Evolutionary conservation across 1,140 invertebrate genomes (phyloP).

Genomic region (Drosophila simulans): DNA sequence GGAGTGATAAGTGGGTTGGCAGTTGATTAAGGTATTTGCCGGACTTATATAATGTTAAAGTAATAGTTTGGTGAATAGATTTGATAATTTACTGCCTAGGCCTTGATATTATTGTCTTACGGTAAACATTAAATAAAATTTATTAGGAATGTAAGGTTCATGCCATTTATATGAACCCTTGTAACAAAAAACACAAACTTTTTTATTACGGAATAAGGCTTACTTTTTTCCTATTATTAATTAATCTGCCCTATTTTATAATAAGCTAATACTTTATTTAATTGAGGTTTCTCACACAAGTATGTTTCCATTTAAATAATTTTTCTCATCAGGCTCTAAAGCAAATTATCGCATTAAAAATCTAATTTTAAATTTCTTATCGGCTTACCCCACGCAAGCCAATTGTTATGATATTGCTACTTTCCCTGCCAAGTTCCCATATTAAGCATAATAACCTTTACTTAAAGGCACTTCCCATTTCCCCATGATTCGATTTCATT

Average conservation of each 20-base stretch:
- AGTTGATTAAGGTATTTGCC: constrained; percentile 21
- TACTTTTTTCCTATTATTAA: no score
- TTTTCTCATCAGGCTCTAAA: background rate
- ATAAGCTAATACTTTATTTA: no score
- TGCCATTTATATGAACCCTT: no score
- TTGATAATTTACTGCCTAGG: background rate
- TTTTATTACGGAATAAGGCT: no score
- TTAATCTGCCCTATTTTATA: no score
- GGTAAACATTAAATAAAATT: background rate
- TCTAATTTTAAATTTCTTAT: constrained; percentile 17
- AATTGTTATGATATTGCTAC: constrained; percentile 9
- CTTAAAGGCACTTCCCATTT: constrained; percentile 52
- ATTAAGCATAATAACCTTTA: constrained; percentile 25
- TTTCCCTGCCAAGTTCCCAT: constrained; percentile 27
- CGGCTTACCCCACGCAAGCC: constrained; percentile 13
- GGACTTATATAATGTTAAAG: constrained; percentile 19
- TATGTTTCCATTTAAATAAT: background rate
- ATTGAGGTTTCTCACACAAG: no score
- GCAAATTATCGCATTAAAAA: background rate
- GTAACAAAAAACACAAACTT: no score
- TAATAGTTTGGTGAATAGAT: constrained; percentile 2
- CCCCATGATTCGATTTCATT: constrained; percentile 67
- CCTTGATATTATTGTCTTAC: background rate
- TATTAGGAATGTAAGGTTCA: background rate
- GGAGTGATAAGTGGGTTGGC: constrained; percentile 41